Conservation (phyloP, 1,140 invertebrate genomes). For the Prorops nasuta region DNA sequence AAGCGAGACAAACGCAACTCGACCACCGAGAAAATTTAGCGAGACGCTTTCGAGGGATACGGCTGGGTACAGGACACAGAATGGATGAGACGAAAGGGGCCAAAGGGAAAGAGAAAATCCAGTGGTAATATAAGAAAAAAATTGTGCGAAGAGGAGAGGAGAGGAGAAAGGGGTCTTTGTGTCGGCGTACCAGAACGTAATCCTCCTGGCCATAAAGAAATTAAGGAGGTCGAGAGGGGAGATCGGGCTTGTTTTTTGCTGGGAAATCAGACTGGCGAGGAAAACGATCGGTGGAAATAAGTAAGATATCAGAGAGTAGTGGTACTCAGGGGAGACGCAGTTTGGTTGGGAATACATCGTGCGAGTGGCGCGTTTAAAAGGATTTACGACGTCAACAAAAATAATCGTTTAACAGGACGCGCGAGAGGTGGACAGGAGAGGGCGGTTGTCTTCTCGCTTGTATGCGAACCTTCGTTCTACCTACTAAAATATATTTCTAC, state of each 20-base stretch:
- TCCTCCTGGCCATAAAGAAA: constrained; percentile 42
- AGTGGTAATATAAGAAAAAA: too few species aligned
- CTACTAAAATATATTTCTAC: too few species aligned
- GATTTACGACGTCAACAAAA: constrained; percentile 40
- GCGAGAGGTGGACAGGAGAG: constrained; percentile 7
- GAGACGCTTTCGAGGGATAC: too few species aligned
- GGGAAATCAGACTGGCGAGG: too few species aligned
- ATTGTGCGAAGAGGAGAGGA: too few species aligned
- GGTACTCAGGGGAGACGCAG: constrained; percentile 21
- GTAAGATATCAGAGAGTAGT: constrained; percentile 35
- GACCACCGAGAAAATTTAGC: constrained; percentile 21
- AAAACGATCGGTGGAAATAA: constrained; percentile 14
- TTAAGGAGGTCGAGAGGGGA: constrained; percentile 36
- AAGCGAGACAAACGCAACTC: constrained; percentile 23
- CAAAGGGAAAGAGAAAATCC: too few species aligned
- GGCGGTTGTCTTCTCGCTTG: neutral
- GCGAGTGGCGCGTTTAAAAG: constrained; percentile 29
- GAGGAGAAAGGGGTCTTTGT: constrained; percentile 27
- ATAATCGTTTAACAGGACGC: constrained; percentile 34
- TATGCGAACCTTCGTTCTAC: too few species aligned
- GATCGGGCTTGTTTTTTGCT: too few species aligned
- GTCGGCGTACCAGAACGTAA: constrained; percentile 27
- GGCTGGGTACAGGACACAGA: too few species aligned
- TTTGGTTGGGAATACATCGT: constrained; percentile 24
- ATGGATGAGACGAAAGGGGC: too few species aligned